These are phyloP conservation scores for Arion vulgaris DNA, from an alignment of 1,140 invertebrate genomes.

Conservation along the genomic window DNA sequence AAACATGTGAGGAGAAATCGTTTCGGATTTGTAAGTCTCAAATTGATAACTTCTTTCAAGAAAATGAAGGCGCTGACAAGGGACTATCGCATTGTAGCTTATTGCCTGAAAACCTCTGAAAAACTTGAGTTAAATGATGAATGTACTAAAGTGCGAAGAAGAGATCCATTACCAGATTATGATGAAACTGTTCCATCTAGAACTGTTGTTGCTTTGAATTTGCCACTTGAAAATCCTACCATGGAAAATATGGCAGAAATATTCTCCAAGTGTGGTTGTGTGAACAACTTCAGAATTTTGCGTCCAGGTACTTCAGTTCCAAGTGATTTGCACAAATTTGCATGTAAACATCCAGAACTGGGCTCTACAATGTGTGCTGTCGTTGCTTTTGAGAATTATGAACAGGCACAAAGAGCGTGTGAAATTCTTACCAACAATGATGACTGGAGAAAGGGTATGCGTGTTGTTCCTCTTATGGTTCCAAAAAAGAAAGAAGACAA, in stretches of 20 bases:
- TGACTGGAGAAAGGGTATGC: slow-evolving; percentile 75
- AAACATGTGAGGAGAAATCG: slow-evolving; percentile 95
- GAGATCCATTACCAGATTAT: slow-evolving; percentile 87
- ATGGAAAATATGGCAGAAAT: slow-evolving; percentile 91
- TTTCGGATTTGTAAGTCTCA: slow-evolving; percentile 94
- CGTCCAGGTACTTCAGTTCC: slow-evolving; percentile 89
- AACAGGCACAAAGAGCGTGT: slow-evolving; percentile 85
- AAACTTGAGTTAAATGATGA: slow-evolving; percentile 91
- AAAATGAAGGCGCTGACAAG: slow-evolving; percentile 86
- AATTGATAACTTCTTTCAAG: slow-evolving; percentile 89
- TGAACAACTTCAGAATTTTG: slow-evolving; percentile 87
- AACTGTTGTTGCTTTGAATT: slow-evolving; percentile 89
- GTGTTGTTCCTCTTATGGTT: slow-evolving; percentile 69
- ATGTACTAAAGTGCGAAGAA: slow-evolving; percentile 89
- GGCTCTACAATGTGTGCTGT: slow-evolving; percentile 86
- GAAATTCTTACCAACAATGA: slow-evolving; percentile 73
- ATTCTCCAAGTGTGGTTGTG: slow-evolving; percentile 89
- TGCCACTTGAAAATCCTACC: slow-evolving; percentile 86
- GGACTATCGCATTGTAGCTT: slow-evolving; percentile 92
- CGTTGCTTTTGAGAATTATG: slow-evolving; percentile 90
- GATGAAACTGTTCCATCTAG: slow-evolving; percentile 92
- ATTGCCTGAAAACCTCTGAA: slow-evolving; percentile 82
- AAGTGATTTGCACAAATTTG: slow-evolving; percentile 89
- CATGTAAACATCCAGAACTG: slow-evolving; percentile 91
- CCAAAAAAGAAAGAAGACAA: slow-evolving; percentile 64